Evolutionary conservation across 2,113 vertebrate species (phyloP).

Genomic region (Mungos mungo): DNA sequence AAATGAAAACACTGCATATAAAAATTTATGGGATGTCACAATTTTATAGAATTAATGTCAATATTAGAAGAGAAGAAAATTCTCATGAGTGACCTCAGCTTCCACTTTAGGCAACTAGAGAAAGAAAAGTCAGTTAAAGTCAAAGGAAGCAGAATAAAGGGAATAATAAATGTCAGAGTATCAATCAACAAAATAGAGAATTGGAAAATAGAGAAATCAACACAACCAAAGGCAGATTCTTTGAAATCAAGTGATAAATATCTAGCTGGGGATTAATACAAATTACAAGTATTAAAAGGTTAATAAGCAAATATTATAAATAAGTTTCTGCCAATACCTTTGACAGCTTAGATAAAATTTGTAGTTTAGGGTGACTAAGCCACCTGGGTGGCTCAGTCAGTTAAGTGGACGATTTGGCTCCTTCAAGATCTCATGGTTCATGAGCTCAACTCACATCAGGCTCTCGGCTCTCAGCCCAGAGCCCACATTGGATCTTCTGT

Average conservation of each 20-base stretch:
- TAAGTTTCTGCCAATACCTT: conserved; percentile 18
- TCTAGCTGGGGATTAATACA: background rate
- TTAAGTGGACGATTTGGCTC: no score
- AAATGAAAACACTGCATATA: background rate
- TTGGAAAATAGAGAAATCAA: background rate
- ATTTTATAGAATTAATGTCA: background rate
- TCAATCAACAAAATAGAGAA: no score
- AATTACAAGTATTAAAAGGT: background rate
- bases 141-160: background rate
- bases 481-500: no score
- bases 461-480: no score
- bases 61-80: background rate
- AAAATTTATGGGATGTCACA: background rate
- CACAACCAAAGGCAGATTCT: background rate
- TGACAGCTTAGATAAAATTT: no score
- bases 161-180: background rate
- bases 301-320: conserved; percentile 2
- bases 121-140: background rate
- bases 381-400: no score
- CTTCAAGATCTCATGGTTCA: no score
- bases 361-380: no score
- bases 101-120: background rate
- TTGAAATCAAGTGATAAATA: background rate
- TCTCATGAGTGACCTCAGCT: background rate
- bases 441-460: no score